Conservation (phyloP, 2,113 vertebrate species). For the Zootoca vivipara region DNA sequence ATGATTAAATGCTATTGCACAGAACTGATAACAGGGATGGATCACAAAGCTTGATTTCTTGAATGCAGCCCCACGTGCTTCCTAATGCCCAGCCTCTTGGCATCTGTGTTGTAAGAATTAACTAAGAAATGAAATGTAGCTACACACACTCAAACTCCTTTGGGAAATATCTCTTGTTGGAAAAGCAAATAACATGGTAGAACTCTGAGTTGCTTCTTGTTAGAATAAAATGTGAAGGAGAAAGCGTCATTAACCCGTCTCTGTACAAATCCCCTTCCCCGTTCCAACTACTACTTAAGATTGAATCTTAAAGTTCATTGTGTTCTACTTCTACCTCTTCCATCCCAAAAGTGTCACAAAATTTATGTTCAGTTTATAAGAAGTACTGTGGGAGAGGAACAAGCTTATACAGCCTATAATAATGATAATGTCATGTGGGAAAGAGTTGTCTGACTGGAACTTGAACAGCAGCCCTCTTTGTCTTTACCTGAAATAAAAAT, state of each 20-base stretch:
- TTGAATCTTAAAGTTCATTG: not conserved
- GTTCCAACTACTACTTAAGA: not conserved
- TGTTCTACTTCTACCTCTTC: not conserved
- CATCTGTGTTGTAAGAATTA: conserved; percentile 18
- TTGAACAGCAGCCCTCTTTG: not conserved
- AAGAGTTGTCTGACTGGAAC: not conserved
- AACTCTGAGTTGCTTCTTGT: not conserved
- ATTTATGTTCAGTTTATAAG: not conserved
- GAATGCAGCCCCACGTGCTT: conserved; percentile 3
- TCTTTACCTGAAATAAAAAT: not conserved
- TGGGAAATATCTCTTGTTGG: conserved; percentile 33
- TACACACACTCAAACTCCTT: not conserved
- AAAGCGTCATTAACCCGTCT: not conserved
- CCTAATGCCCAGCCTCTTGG: conserved; percentile 21
- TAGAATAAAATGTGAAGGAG: rapidly evolving
- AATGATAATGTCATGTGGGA: too few species aligned
- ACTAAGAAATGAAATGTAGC: conserved; percentile 34
- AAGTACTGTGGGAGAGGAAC: rapidly evolving
- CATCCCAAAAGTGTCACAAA: not conserved
- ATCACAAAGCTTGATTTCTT: conserved; percentile 40
- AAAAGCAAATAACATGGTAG: not conserved
- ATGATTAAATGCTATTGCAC: conserved; percentile 40
- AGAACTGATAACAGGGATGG: conserved; percentile 48
- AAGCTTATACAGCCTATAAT: not conserved
- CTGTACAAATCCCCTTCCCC: not conserved